Conservation (phyloP, 2,888 invertebrate species). For the Athrips mouffetella region DNA sequence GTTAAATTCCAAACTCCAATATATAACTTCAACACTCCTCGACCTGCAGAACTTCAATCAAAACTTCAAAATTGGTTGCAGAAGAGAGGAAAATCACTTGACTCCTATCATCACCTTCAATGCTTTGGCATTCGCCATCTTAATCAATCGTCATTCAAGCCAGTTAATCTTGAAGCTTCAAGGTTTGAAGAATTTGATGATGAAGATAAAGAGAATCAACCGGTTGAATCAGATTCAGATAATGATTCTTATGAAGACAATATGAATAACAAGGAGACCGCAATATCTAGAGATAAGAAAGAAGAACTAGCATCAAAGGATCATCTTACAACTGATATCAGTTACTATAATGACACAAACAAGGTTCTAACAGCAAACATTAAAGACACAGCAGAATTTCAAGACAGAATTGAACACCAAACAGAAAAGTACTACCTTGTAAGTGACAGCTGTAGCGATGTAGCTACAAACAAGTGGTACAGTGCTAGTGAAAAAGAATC, state of each 20-base stretch:
- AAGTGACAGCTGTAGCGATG: no score
- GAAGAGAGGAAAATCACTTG: conserved; percentile 67
- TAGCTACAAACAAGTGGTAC: no score
- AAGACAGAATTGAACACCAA: no score
- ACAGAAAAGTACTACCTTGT: no score
- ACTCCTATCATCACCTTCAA: conserved; percentile 72
- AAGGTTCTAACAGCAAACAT: no score
- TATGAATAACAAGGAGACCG: conserved; percentile 44
- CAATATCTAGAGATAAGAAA: no score
- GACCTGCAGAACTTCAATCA: conserved; percentile 55
- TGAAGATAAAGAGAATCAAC: conserved; percentile 75
- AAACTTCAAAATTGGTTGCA: conserved; percentile 72
- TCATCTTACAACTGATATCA: no score
- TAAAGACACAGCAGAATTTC: no score
- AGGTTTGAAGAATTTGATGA: conserved; percentile 39
- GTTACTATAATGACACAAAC: no score
- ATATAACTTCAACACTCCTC: conserved; percentile 55
- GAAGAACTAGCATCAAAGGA: no score
- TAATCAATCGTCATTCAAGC: conserved; percentile 27
- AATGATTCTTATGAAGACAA: conserved; percentile 58
- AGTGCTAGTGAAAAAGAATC: no score
- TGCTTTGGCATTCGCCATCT: conserved; percentile 70
- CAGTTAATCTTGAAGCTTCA: conserved; percentile 26
- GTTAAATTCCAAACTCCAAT: conserved; percentile 62
- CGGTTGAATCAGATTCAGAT: conserved; percentile 59